phyloP scores from a whole-genome alignment of 1,140 invertebrate species.

The Cyclargus thomasi region DNA sequence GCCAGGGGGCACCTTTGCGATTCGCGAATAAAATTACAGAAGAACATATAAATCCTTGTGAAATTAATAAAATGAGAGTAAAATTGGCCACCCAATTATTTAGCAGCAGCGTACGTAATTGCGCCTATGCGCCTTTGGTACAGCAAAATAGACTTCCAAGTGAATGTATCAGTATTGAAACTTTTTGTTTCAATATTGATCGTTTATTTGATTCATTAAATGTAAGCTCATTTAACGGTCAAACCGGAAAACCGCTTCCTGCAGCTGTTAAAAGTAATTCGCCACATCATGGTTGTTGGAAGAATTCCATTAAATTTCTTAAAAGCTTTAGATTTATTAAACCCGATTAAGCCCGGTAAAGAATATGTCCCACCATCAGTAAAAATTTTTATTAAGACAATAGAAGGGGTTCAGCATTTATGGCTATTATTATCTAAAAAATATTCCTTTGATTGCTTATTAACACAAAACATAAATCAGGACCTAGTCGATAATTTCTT shows the following conservation, averaged over 20 bases:
- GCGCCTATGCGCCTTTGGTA: conserved; percentile 20
- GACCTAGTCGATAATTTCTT: conserved; percentile 38
- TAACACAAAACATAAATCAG: conserved; percentile 33
- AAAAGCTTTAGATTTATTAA: conserved; percentile 23
- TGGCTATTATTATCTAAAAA: conserved; percentile 26
- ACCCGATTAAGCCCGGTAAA: not conserved
- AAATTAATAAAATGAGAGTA: conserved; percentile 31
- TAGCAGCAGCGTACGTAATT: conserved; percentile 13
- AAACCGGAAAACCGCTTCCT: conserved; percentile 33
- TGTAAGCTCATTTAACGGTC: not conserved
- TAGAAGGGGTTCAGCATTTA: conserved; percentile 28
- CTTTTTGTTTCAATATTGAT: conserved; percentile 19
- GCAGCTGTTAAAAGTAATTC: conserved; percentile 27
- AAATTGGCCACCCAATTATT: conserved; percentile 29
- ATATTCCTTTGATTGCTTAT: conserved; percentile 26
- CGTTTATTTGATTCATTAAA: conserved; percentile 16
- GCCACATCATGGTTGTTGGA: conserved; percentile 21
- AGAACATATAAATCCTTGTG: conserved; percentile 30
- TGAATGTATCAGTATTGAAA: conserved; percentile 26
- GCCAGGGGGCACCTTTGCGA: conserved; percentile 19
- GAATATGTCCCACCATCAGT: conserved; percentile 25
- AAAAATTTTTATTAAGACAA: conserved; percentile 34
- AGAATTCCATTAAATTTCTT: conserved; percentile 22
- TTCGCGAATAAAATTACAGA: conserved; percentile 32
- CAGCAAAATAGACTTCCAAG: conserved; percentile 16